These are phyloP conservation scores for Apodemia hepburni DNA, from an alignment of 2,888 invertebrate genomes.

Conservation along the genomic window DNA sequence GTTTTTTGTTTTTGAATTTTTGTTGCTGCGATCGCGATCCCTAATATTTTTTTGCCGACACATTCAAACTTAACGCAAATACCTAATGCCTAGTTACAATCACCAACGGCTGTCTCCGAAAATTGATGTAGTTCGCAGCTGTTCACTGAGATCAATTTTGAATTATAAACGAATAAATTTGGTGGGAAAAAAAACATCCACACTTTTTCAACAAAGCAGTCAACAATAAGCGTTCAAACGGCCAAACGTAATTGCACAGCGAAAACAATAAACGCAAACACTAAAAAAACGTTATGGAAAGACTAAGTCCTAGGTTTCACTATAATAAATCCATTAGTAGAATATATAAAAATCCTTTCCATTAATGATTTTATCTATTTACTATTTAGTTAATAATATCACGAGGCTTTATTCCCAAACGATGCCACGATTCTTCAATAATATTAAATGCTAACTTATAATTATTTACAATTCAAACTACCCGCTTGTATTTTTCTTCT, in stretches of 20 bases:
- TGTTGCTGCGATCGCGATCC: constrained; percentile 36
- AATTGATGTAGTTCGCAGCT: constrained; percentile 64
- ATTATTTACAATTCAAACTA: constrained; percentile 76
- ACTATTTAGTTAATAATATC: constrained; percentile 78
- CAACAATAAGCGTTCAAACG: constrained; percentile 61
- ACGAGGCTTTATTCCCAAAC: constrained; percentile 71
- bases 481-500: constrained; percentile 66
- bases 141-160: constrained; percentile 74
- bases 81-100: constrained; percentile 62
- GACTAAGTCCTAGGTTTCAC: constrained; percentile 71
- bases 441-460: constrained; percentile 62
- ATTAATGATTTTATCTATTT: constrained; percentile 77
- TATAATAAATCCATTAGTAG: constrained; percentile 77
- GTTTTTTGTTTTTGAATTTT: constrained; percentile 27
- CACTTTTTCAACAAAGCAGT: constrained; percentile 49
- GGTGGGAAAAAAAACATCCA: constrained; percentile 44
- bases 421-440: constrained; percentile 66
- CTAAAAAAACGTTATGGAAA: constrained; percentile 55
- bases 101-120: constrained; percentile 61
- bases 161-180: constrained; percentile 50
- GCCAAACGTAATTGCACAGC: constrained; percentile 73
- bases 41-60: constrained; percentile 61
- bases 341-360: constrained; percentile 79
- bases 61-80: constrained; percentile 70
- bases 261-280: constrained; percentile 75